A percentile compares a stretch with the other conserved stretches of the same genome.
Evolutionary conservation across 2,113 vertebrate genomes (phyloP).

Genomic region (Morone saxatilis): DNA sequence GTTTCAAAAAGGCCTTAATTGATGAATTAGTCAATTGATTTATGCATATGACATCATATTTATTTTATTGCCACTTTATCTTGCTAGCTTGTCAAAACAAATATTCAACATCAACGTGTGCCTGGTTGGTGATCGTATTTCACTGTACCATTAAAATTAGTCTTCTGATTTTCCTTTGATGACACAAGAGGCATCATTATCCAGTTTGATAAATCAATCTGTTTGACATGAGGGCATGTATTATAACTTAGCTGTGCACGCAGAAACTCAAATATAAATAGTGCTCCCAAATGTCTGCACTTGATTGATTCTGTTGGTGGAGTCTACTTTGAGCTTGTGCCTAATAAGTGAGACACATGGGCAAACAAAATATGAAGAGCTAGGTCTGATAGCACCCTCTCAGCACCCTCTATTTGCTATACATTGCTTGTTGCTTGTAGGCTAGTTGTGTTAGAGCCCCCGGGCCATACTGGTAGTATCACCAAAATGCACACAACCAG

Average conservation of each 20-base stretch:
- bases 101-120: constrained; percentile 18
- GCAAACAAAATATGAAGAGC: not conserved
- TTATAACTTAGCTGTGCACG: constrained; percentile 23
- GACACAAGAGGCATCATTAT: constrained; percentile 19
- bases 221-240: constrained; percentile 14
- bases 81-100: not conserved
- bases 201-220: constrained; percentile 27
- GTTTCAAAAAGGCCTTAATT: not conserved
- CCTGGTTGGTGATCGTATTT: constrained; percentile 18
- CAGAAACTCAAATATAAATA: constrained; percentile 24
- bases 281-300: constrained; percentile 1
- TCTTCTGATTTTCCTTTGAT: constrained; percentile 24
- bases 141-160: not conserved
- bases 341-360: constrained; percentile 14
- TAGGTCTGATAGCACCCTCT: not conserved
- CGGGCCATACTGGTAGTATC: not conserved
- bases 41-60: not conserved
- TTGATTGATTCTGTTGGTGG: constrained; percentile 35
- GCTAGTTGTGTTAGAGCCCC: not conserved
- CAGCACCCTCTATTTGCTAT: not conserved
- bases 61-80: constrained; percentile 35
- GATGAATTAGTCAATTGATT: constrained; percentile 21
- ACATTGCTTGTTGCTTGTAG: constrained; percentile 3
- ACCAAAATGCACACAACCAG: not conserved
- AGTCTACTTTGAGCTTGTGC: constrained; percentile 20